Percentiles rank a stretch among this genome's conserved stretches.
Conservation (phyloP, 2,797 vertebrate genomes). For the Chloroceryle amazona region DNA sequence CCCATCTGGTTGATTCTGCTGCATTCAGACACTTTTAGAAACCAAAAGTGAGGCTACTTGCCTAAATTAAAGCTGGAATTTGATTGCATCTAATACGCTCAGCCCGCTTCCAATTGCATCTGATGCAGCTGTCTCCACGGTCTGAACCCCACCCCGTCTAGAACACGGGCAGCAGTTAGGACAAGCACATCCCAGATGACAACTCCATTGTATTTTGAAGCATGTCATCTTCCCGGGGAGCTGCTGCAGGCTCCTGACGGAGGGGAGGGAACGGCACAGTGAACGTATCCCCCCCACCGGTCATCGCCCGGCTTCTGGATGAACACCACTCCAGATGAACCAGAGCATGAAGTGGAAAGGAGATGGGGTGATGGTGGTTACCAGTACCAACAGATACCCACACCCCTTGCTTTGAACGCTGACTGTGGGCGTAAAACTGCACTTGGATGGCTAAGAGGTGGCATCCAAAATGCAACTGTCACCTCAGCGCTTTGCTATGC, state of each 20-base stretch:
- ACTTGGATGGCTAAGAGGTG: slow-evolving; percentile 55
- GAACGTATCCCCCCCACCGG: neutral
- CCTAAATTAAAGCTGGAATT: neutral
- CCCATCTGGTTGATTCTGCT: neutral
- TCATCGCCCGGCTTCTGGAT: neutral
- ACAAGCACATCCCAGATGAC: neutral
- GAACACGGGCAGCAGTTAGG: neutral
- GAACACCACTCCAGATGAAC: neutral
- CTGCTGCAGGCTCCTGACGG: neutral
- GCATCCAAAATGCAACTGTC: slow-evolving; percentile 17
- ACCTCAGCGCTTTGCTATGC: slow-evolving; percentile 63
- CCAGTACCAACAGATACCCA: neutral
- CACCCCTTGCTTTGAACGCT: neutral
- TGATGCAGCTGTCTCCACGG: neutral
- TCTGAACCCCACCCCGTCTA: neutral
- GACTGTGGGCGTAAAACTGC: neutral
- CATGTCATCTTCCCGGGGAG: neutral
- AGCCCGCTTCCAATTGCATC: neutral
- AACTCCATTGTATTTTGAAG: neutral
- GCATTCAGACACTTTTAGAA: neutral
- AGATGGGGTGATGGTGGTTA: neutral
- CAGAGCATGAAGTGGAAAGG: neutral
- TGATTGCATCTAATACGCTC: neutral
- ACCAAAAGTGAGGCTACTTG: neutral
- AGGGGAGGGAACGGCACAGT: rapidly evolving